phyloP scores from a whole-genome alignment of 2,113 vertebrate species.

The Willisornis vidua region DNA sequence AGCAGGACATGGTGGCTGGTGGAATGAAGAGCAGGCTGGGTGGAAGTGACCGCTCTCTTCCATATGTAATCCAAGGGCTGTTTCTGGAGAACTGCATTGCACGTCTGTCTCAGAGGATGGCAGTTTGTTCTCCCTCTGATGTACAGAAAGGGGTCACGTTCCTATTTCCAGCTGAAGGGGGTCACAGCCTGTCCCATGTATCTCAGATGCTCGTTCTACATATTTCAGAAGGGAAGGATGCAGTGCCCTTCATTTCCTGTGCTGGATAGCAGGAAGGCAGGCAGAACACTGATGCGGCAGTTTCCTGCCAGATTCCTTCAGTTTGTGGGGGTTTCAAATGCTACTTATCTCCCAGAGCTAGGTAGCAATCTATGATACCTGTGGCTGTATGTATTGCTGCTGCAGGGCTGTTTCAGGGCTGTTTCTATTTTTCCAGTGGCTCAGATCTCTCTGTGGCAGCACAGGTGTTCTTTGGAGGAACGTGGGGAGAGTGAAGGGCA shows the following conservation, averaged over 20 bases:
- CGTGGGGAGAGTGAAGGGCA: not conserved
- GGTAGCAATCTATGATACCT: not conserved
- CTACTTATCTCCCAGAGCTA: not conserved
- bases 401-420: not conserved
- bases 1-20: fast-evolving
- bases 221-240: not conserved
- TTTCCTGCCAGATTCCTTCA: not conserved
- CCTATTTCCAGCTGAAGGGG: not conserved
- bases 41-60: not conserved
- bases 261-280: not conserved
- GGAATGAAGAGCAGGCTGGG: not conserved
- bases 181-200: not conserved
- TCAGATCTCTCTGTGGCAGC: not conserved
- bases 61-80: fast-evolving
- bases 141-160: not conserved
- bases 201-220: not conserved
- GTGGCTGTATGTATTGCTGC: not conserved
- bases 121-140: not conserved
- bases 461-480: not conserved
- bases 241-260: not conserved
- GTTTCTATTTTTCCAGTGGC: not conserved
- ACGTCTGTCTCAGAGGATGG: fast-evolving
- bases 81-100: fast-evolving
- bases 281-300: fast-evolving
- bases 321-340: not conserved